Percentiles rank a stretch among this genome's conserved stretches.
Evolutionary conservation across 2,113 vertebrate species (phyloP).

Genomic region (Dicrurus megarhynchus): DNA sequence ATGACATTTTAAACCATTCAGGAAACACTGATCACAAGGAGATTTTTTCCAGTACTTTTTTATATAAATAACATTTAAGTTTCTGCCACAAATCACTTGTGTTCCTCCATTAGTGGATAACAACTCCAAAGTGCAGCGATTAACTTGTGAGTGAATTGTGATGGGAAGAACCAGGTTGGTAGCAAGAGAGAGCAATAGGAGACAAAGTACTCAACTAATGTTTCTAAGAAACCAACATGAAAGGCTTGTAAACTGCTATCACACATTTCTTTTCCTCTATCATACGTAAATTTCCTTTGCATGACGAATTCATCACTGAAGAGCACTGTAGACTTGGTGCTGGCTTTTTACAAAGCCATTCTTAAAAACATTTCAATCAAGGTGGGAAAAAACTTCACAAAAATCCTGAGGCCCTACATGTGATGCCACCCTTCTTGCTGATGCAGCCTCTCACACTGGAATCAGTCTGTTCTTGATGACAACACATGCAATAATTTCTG

Average conservation of each 20-base stretch:
- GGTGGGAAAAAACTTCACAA: not conserved
- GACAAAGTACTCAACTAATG: not conserved
- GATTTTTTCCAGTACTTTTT: not conserved
- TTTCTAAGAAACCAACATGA: not conserved
- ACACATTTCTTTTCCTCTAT: not conserved
- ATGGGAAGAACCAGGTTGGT: not conserved
- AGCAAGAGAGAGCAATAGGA: not conserved
- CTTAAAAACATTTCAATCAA: not conserved
- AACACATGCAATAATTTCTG: not conserved
- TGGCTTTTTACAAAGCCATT: not conserved
- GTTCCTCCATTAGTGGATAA: not conserved
- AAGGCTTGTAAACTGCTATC: not conserved
- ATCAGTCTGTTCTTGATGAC: not conserved
- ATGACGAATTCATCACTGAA: not conserved
- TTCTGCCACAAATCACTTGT: not conserved
- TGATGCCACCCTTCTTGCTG: not conserved
- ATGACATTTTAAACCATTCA: constrained; percentile 13
- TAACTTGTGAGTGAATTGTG: not conserved
- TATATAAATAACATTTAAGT: not conserved
- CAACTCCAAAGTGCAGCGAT: not conserved
- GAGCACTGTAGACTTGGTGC: not conserved
- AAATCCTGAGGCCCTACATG: not conserved
- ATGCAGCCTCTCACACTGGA: not conserved
- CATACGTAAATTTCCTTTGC: not conserved
- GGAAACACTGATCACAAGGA: not conserved